Evolutionary conservation across 2,888 invertebrate species (phyloP), one percentile per base, ranked within the genome.

Genomic region (Entomobrya proxima): DNA sequence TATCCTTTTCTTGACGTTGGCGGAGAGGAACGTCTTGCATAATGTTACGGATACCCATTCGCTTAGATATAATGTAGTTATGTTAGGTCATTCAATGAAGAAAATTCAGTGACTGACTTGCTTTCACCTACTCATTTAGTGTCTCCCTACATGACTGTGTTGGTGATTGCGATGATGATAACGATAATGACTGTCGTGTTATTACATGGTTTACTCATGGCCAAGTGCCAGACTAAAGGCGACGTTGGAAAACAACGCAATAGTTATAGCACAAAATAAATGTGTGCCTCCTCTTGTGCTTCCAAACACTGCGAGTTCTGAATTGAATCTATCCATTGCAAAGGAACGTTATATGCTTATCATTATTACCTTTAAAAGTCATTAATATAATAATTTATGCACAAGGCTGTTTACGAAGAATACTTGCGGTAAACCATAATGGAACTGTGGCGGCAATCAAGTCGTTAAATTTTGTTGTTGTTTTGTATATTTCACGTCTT

Each of bases 331-430:
- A 69, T 44, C 40, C 40, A 27, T 69, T 69, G 1, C 15, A 24
- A n/a, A 27, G 44, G n/a, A 27, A 18, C 40, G 5, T n/a, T n/a
- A n/a, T 27, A 40, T 69, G 69, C 15, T 69, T 69, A 69, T 40
- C 37, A 67, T 67, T 67, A 67, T 40, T 67, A 67, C 40, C 21
- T 40, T 40, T 24, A 13, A 13, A 37, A 67, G 37, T 21, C 67
- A 67, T 67, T 37, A 67, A 67, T 67, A n/a, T n/a, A n/a, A n/a
- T n/a, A n/a, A n/a, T 37, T 40, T 55, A 30, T 61, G 58, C n/a
- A 32, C 55, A 55, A n/a, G n/a, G n/a, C 27, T 18, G 5, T 27
- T 27, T 27, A 27, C 18, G 18, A 50, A 50, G 18, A 1, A 2
- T 24, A 13, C 24, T 9, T 27, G 55, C 13, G 55, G 55, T 55